Conservation (phyloP, 1,140 invertebrate species). For the Megalonaias nervosa region DNA sequence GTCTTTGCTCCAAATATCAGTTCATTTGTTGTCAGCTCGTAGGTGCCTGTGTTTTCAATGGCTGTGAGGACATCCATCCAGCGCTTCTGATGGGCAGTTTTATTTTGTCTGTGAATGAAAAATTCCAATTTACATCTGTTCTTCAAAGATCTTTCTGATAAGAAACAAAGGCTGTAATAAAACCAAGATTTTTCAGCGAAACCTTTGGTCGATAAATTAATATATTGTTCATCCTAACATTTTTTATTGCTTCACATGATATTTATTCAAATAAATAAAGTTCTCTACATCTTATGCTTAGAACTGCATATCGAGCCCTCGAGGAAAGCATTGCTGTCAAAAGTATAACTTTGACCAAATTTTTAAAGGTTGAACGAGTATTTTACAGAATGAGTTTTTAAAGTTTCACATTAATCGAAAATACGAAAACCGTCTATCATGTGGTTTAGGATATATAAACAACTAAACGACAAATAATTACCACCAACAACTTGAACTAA, state of each 20-base stretch:
- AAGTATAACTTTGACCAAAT: no score
- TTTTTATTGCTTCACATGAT: not conserved
- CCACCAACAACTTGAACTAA: no score
- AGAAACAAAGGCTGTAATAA: not conserved
- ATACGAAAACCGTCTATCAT: no score
- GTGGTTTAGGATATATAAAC: no score
- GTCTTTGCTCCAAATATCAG: slow-evolving; percentile 94
- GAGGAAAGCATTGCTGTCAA: no score
- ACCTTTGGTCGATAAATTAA: no score
- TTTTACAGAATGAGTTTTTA: no score
- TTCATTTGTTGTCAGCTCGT: slow-evolving; percentile 93
- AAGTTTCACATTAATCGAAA: no score
- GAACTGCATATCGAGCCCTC: no score
- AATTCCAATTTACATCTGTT: not conserved
- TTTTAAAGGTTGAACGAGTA: no score
- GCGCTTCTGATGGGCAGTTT: slow-evolving; percentile 72
- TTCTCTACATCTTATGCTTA: not conserved
- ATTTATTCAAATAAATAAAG: not conserved
- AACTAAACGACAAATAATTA: no score
- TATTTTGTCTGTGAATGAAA: slow-evolving; percentile 54
- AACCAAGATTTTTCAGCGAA: not conserved
- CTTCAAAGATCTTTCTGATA: not conserved
- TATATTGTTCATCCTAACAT: not conserved
- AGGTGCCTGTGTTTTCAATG: slow-evolving; percentile 78
- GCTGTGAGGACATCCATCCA: slow-evolving; percentile 84